Evolutionary conservation across 2,888 invertebrate genomes (phyloP).

Genomic region (Macaria liturata): DNA sequence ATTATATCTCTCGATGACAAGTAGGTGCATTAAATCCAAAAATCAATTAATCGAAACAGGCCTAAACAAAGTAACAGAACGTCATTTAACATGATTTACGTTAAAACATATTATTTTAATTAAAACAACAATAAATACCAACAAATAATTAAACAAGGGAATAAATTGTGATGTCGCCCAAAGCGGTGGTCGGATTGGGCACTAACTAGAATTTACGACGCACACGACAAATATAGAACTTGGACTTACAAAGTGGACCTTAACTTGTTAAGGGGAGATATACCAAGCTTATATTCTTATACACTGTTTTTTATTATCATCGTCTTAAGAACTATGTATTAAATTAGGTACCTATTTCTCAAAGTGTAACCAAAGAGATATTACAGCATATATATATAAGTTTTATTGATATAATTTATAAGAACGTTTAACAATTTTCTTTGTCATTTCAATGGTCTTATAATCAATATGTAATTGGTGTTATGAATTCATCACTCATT

Average conservation of each 20-base stretch:
- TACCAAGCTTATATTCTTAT: too few relatives aligned
- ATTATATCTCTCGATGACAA: neutral
- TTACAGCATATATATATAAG: too few relatives aligned
- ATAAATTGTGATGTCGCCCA: constrained; percentile 50
- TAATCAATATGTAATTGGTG: too few relatives aligned
- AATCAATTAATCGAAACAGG: constrained; percentile 30
- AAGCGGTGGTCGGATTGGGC: constrained; percentile 47
- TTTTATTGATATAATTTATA: too few relatives aligned
- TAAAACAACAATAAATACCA: constrained; percentile 45
- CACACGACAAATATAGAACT: constrained; percentile 48
- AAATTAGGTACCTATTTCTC: too few relatives aligned
- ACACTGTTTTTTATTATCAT: too few relatives aligned
- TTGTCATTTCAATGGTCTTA: too few relatives aligned
- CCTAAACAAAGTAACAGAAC: constrained; percentile 27
- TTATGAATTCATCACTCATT: too few relatives aligned
- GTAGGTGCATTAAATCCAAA: neutral
- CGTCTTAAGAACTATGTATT: too few relatives aligned
- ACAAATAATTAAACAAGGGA: constrained; percentile 35
- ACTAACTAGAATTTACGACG: constrained; percentile 72
- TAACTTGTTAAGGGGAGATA: constrained; percentile 1
- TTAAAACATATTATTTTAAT: constrained; percentile 42
- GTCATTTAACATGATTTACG: constrained; percentile 37
- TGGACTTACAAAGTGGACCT: constrained; percentile 34
- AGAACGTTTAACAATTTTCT: too few relatives aligned
- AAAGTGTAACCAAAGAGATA: too few relatives aligned